Conservation (phyloP, 2,113 vertebrate genomes). For the Benitochromis conjunctus region DNA sequence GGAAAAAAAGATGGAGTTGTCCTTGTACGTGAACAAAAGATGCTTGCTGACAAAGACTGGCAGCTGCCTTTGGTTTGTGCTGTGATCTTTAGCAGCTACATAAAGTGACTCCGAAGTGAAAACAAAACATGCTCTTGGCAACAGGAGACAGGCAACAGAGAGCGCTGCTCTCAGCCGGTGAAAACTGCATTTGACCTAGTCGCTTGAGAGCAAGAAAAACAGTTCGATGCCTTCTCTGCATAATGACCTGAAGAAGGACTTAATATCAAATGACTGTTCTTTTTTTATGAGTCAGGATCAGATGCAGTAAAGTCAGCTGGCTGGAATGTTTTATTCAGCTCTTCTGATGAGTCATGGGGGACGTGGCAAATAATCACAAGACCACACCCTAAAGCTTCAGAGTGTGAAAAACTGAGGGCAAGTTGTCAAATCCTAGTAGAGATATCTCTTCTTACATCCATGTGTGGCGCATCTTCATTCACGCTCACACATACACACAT, state of each 20-base stretch:
- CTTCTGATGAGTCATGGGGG: constrained; percentile 48
- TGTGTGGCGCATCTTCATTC: neutral
- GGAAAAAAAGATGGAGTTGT: neutral
- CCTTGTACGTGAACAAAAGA: constrained; percentile 31
- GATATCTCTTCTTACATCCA: neutral
- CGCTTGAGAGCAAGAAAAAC: neutral
- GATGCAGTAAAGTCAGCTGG: constrained; percentile 27
- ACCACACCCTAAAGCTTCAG: constrained; percentile 32
- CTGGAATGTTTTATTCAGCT: constrained; percentile 50
- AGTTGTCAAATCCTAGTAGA: constrained; percentile 4
- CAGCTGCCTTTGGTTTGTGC: constrained; percentile 29
- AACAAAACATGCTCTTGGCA: constrained; percentile 36
- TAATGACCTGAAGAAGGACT: neutral
- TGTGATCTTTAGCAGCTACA: constrained; percentile 14
- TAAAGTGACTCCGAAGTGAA: constrained; percentile 2
- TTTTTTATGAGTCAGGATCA: constrained; percentile 13
- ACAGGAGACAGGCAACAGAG: neutral
- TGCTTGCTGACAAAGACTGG: neutral
- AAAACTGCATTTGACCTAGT: neutral
- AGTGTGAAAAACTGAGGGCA: neutral
- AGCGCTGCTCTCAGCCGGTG: neutral
- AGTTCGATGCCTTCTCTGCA: neutral
- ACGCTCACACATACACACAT: neutral
- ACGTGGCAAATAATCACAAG: constrained; percentile 21
- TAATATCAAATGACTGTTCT: neutral